Evolutionary conservation across 2,797 vertebrate genomes (phyloP).

Genomic region (Pseudotriccus pelzelni): DNA sequence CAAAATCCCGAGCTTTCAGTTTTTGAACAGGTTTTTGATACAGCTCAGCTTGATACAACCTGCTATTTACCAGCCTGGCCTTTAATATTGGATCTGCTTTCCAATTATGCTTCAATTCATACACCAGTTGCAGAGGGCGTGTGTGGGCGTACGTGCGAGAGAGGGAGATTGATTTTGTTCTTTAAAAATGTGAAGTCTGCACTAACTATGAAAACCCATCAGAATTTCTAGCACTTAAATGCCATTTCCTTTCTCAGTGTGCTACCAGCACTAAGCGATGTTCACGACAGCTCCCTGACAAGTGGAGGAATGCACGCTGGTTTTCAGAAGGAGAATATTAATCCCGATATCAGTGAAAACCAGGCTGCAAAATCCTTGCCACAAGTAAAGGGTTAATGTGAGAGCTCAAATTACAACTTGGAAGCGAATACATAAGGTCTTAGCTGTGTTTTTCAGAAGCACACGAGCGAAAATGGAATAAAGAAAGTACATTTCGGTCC

Average conservation of each 20-base stretch:
- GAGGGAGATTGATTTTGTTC: constrained; percentile 60
- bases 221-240: constrained; percentile 46
- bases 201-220: constrained; percentile 38
- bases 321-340: neutral
- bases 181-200: constrained; percentile 55
- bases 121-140: constrained; percentile 52
- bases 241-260: neutral
- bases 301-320: neutral
- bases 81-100: constrained; percentile 51
- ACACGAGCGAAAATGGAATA: neutral
- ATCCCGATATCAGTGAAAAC: neutral
- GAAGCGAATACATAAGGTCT: neutral
- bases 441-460: neutral
- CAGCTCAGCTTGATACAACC: constrained; percentile 26
- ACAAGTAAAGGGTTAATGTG: neutral
- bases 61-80: constrained; percentile 55
- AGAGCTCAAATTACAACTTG: neutral
- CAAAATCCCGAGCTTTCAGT: neutral
- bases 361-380: neutral
- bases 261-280: neutral
- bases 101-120: constrained; percentile 59
- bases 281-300: neutral
- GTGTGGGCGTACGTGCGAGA: constrained; percentile 35
- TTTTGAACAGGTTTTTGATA: constrained; percentile 43
- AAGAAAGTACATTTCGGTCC: neutral